These are phyloP conservation scores for Toxotes chatareus DNA, from an alignment of 2,113 vertebrate genomes.

Conservation along the genomic window DNA sequence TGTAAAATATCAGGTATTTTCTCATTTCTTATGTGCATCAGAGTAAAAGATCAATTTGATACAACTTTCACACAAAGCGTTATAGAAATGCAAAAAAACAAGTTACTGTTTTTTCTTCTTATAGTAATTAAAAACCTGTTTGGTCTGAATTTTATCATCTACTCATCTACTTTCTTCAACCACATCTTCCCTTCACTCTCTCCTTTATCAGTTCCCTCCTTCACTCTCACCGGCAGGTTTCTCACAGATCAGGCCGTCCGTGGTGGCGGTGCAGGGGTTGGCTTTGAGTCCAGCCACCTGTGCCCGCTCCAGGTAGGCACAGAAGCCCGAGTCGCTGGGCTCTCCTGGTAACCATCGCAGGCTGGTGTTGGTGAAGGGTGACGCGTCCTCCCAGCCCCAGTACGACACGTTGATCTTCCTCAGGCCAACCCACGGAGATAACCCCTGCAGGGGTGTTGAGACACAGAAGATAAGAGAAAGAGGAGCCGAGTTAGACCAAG, in stretches of 20 bases:
- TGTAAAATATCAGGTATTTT: background rate
- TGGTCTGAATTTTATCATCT: no score
- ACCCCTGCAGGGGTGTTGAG: constrained; percentile 75
- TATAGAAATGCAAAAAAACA: background rate
- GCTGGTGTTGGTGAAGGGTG: constrained; percentile 91
- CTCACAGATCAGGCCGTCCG: constrained; percentile 93
- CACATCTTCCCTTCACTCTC: rapidly evolving
- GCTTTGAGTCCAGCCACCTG: constrained; percentile 87
- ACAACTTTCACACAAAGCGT: background rate
- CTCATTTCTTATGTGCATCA: no score
- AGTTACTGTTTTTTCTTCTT: no score
- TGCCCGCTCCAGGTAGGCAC: constrained; percentile 88
- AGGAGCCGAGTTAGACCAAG: background rate
- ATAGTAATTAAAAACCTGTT: background rate
- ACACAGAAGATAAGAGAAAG: no score
- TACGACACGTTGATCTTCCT: constrained; percentile 96
- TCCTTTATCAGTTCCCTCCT: no score
- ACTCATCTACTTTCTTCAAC: background rate
- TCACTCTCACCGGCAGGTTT: constrained; percentile 85
- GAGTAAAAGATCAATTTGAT: no score
- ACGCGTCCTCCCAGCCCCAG: constrained; percentile 97
- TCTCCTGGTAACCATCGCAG: constrained; percentile 90
- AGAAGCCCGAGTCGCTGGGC: constrained; percentile 94
- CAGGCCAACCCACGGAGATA: constrained; percentile 95
- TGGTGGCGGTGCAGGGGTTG: constrained; percentile 91